Evolutionary conservation across 2,888 invertebrate species (phyloP).

Genomic region (Drosophila barbarae): DNA sequence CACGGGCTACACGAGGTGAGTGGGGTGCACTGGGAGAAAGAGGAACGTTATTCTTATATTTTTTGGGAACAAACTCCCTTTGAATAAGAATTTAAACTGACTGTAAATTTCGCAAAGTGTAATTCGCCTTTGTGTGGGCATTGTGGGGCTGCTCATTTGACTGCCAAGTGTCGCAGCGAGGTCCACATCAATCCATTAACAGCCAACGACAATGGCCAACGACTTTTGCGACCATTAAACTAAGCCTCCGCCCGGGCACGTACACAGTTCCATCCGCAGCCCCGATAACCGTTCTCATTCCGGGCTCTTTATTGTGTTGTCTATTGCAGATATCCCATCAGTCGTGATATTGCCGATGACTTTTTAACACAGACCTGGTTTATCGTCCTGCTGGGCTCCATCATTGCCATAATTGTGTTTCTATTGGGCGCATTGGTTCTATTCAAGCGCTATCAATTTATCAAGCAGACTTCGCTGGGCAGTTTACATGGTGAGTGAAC

Average conservation of each 20-base stretch:
- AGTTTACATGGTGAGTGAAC: slow-evolving; percentile 80
- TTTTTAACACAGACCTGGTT: slow-evolving; percentile 94
- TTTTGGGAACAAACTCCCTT: neutral
- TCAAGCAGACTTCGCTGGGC: slow-evolving; percentile 85
- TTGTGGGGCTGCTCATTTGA: slow-evolving; percentile 63
- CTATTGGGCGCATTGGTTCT: slow-evolving; percentile 91
- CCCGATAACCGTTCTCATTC: slow-evolving; percentile 52
- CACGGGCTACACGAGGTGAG: slow-evolving; percentile 78
- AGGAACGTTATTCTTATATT: neutral
- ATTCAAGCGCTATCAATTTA: slow-evolving; percentile 85
- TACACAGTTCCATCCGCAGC: slow-evolving; percentile 40
- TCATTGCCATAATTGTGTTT: slow-evolving; percentile 90
- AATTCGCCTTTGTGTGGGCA: slow-evolving; percentile 34
- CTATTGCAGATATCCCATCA: slow-evolving; percentile 79
- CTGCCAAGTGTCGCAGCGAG: slow-evolving; percentile 49
- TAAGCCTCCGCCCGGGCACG: slow-evolving; percentile 65
- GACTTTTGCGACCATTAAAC: slow-evolving; percentile 63
- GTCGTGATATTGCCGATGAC: slow-evolving; percentile 83
- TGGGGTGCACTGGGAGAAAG: slow-evolving; percentile 8
- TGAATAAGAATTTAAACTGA: no score
- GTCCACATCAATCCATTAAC: slow-evolving; percentile 74
- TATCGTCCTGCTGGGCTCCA: slow-evolving; percentile 91
- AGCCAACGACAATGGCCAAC: slow-evolving; percentile 69
- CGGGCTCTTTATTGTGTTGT: slow-evolving; percentile 37
- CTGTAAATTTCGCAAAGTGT: neutral